Conservation (phyloP, 2,113 vertebrate species). For the Cacatua alba region DNA sequence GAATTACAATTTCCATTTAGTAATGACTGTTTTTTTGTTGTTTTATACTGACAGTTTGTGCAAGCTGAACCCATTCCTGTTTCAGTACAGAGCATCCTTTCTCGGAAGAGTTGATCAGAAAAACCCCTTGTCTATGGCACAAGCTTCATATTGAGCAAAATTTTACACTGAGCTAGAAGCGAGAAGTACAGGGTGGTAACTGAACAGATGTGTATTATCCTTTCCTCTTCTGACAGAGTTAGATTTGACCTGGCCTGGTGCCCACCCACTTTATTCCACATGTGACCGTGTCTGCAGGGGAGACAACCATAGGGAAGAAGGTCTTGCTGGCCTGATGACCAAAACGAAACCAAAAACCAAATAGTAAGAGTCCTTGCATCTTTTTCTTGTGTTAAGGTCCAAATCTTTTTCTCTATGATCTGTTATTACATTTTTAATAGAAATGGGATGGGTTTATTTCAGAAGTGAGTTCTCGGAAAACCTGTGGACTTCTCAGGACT, state of each 20-base stretch:
- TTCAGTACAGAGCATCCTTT: neutral
- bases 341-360: constrained; percentile 64
- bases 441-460: constrained; percentile 78
- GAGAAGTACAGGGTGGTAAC: neutral
- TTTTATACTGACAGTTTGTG: neutral
- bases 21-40: neutral
- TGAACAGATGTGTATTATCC: constrained; percentile 36
- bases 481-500: constrained; percentile 4
- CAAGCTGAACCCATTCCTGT: neutral
- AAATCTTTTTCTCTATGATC: constrained; percentile 46
- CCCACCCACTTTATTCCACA: constrained; percentile 86
- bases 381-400: constrained; percentile 52
- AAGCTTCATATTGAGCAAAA: neutral
- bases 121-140: neutral
- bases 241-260: constrained; percentile 76
- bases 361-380: constrained; percentile 62
- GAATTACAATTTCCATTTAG: neutral
- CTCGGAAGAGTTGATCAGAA: neutral
- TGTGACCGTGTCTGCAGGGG: constrained; percentile 81
- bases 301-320: constrained; percentile 79
- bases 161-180: neutral
- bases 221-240: constrained; percentile 39
- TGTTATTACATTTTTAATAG: constrained; percentile 75
- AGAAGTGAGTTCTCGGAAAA: constrained; percentile 71
- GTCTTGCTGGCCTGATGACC: constrained; percentile 62